phyloP scores from a whole-genome alignment of 2,113 vertebrate species.

The Syngnathus scovelli region DNA sequence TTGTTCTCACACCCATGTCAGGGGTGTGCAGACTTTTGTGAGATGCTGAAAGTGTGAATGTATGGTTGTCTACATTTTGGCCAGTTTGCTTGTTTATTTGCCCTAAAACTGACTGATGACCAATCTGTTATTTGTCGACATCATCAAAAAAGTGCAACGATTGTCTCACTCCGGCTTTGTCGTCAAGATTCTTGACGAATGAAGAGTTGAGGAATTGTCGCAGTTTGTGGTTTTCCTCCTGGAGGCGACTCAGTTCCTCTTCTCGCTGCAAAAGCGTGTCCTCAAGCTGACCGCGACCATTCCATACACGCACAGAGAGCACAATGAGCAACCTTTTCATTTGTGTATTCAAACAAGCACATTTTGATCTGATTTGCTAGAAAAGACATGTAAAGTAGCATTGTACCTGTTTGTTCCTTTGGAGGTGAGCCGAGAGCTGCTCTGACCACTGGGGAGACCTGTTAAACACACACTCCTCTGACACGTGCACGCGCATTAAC shows the following conservation, averaged over 20 bases:
- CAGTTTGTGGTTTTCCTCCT: constrained; percentile 89
- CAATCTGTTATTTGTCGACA: neutral
- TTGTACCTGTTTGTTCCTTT: constrained; percentile 85
- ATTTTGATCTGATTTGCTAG: no score
- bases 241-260: constrained; percentile 85
- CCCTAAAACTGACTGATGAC: no score
- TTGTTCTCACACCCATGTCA: no score
- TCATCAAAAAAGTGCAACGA: neutral
- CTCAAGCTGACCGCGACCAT: constrained; percentile 75
- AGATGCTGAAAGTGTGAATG: neutral
- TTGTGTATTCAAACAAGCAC: no score
- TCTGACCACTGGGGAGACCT: constrained; percentile 59
- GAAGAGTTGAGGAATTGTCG: constrained; percentile 85
- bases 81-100: no score
- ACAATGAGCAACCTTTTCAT: neutral
- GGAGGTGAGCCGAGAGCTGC: constrained; percentile 82
- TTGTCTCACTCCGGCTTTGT: constrained; percentile 45
- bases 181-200: constrained; percentile 81
- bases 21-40: neutral
- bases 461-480: constrained; percentile 12
- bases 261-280: constrained; percentile 89
- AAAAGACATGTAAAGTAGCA: no score
- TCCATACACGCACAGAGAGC: neutral
- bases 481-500: neutral
- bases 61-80: neutral